These are phyloP conservation scores for Ganaspis sp. DNA, from an alignment of 1,140 invertebrate species.

Conservation along the genomic window DNA sequence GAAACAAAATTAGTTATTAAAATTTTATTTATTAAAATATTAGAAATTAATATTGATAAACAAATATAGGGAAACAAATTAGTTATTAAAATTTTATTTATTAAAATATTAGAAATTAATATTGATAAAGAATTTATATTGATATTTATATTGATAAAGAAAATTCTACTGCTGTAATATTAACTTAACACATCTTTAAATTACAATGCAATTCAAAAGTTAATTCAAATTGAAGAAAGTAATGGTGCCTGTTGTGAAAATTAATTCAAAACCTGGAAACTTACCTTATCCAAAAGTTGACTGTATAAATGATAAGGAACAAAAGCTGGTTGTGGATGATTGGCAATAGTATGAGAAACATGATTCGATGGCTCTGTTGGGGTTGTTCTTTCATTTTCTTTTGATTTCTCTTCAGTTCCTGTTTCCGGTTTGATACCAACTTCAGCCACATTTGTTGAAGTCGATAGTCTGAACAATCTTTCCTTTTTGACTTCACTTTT, in stretches of 20 bases:
- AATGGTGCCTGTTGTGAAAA: no score
- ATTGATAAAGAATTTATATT: no score
- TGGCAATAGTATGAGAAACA: constrained; percentile 50
- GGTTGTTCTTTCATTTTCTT: constrained; percentile 60
- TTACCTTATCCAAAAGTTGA: constrained; percentile 72
- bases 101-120: no score
- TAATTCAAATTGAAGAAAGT: no score
- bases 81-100: no score
- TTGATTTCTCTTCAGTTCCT: constrained; percentile 63
- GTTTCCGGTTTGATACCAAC: constrained; percentile 51
- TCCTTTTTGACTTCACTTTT: constrained; percentile 67
- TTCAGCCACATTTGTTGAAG: constrained; percentile 48
- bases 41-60: no score
- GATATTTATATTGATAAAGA: no score
- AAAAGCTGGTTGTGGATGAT: constrained; percentile 61
- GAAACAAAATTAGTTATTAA: constrained; percentile 25
- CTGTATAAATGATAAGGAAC: constrained; percentile 72
- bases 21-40: no score
- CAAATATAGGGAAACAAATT: no score
- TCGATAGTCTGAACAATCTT: constrained; percentile 44
- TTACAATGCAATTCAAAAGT: no score
- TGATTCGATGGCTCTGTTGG: constrained; percentile 45
- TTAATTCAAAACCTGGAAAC: constrained; percentile 29
- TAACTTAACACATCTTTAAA: no score
- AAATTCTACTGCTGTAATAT: no score